Conservation (phyloP, 2,888 invertebrate species). For the Cataglyphis altisquamis region DNA sequence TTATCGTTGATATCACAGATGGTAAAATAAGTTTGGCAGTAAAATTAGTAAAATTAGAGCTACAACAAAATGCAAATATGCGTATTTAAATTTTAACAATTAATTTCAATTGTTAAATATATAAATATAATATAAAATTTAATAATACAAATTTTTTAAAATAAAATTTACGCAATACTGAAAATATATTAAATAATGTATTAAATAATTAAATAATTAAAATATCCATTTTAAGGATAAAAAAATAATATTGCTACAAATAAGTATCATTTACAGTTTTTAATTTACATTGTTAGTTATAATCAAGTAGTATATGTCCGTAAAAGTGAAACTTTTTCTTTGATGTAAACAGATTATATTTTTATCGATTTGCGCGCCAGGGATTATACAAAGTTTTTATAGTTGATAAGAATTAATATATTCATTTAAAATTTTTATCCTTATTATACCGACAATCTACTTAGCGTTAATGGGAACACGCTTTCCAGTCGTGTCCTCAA, state of each 20-base stretch:
- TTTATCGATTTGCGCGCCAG: constrained; percentile 4
- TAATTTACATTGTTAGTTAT: background rate
- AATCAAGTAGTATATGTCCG: background rate
- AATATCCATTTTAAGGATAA: background rate
- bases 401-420: constrained; percentile 11
- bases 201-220: too few species aligned
- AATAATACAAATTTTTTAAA: background rate
- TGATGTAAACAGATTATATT: constrained; percentile 8
- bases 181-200: constrained; percentile 1
- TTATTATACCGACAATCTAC: background rate
- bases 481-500: constrained; percentile 41
- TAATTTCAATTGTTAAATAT: constrained; percentile 28
- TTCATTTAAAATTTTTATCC: constrained; percentile 1
- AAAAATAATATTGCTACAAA: background rate
- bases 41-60: constrained; percentile 37
- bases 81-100: constrained; percentile 24
- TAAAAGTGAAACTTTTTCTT: background rate
- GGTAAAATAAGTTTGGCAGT: constrained; percentile 41
- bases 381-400: background rate
- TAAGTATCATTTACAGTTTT: background rate
- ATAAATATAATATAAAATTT: background rate
- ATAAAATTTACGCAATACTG: background rate
- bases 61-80: constrained; percentile 53
- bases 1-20: constrained; percentile 54
- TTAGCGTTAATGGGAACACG: constrained; percentile 24